Evolutionary conservation across 2,113 vertebrate species (phyloP).

Genomic region (Xiphorhynchus elegans): DNA sequence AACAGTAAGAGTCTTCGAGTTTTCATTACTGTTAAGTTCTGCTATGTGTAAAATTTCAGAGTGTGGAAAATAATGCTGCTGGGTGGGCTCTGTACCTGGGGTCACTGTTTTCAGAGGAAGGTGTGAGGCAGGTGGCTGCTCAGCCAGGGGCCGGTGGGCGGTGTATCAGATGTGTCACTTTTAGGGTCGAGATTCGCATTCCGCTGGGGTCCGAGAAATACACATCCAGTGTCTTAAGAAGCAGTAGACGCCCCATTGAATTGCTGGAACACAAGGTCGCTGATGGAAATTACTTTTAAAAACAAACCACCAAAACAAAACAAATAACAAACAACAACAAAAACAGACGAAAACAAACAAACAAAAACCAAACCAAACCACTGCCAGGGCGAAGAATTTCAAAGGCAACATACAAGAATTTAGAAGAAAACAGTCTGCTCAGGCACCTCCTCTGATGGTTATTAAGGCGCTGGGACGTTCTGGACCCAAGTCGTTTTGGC

Average conservation of each 20-base stretch:
- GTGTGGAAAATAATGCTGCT: rapidly evolving
- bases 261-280: background rate
- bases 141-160: background rate
- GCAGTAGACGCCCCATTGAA: background rate
- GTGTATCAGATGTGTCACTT: no score
- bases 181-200: background rate
- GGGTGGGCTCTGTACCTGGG: background rate
- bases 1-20: background rate
- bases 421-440: background rate
- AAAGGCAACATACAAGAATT: background rate
- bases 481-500: background rate
- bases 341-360: no score
- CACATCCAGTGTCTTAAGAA: rapidly evolving
- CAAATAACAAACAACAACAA: background rate
- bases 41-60: rapidly evolving
- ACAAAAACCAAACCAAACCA: background rate
- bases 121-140: background rate
- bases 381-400: background rate
- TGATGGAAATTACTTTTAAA: background rate
- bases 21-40: background rate
- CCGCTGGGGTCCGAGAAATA: rapidly evolving
- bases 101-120: rapidly evolving
- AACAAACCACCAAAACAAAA: background rate
- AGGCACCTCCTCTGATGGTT: background rate
- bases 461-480: rapidly evolving